Percentiles rank a stretch among this genome's conserved stretches.
phyloP scores from a whole-genome alignment of 2,888 invertebrate species.

The Noctua janthina region DNA sequence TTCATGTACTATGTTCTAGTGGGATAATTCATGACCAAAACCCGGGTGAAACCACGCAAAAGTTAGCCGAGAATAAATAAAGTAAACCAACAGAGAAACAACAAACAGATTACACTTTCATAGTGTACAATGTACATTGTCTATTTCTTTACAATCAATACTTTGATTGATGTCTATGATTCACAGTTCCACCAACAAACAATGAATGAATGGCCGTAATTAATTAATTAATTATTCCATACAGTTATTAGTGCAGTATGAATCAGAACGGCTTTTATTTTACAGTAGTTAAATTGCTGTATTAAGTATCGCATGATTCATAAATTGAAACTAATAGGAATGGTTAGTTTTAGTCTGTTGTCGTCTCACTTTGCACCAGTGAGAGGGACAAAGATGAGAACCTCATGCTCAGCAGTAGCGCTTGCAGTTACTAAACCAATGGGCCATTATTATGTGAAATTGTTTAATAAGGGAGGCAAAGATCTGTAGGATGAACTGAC shows the following conservation, averaged over 20 bases:
- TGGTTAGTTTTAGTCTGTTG: not conserved
- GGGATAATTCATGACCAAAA: not conserved
- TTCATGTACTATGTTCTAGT: not conserved
- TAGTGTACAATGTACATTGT: not conserved
- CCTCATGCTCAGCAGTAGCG: not conserved
- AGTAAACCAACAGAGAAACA: not conserved
- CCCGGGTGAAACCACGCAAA: not conserved
- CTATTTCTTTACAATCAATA: conserved; percentile 3
- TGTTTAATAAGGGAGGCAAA: not conserved
- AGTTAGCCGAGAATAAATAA: not conserved
- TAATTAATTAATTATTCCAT: conserved; percentile 5
- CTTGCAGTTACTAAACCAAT: not conserved
- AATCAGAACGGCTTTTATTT: conserved; percentile 14
- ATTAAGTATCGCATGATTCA: conserved; percentile 4
- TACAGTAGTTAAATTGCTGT: conserved; percentile 7
- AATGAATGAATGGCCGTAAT: conserved; percentile 9
- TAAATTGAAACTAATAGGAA: not conserved
- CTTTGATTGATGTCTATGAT: not conserved
- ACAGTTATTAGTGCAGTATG: conserved; percentile 6
- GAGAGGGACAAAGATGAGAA: too few species aligned
- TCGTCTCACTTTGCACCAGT: not conserved
- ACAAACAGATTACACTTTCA: not conserved
- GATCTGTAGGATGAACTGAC: too few species aligned
- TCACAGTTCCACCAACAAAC: conserved; percentile 6
- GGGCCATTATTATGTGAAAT: not conserved